Conservation (phyloP, 2,113 vertebrate genomes). For the Opisthocomus hoazin region DNA sequence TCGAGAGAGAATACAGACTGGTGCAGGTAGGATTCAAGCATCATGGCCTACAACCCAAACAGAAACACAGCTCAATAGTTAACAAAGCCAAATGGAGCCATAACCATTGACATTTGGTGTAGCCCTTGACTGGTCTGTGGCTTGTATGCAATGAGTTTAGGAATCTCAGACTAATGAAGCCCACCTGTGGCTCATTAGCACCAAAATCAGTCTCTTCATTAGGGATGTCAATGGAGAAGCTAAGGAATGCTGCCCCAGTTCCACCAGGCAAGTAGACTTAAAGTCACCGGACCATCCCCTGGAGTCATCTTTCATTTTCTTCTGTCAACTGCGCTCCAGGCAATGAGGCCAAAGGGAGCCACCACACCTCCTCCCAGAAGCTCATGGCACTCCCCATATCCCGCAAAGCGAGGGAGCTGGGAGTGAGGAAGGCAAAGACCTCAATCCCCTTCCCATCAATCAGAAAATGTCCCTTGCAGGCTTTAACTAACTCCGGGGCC, state of each 20-base stretch:
- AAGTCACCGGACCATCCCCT: background rate
- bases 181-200: background rate
- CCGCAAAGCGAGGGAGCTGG: background rate
- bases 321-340: background rate
- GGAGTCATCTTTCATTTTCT: background rate
- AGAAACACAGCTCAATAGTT: conserved; percentile 4
- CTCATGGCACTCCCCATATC: background rate
- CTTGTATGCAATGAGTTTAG: background rate
- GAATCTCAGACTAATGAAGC: background rate
- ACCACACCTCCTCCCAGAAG: background rate
- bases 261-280: background rate
- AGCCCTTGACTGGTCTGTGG: background rate
- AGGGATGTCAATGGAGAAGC: background rate
- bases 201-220: background rate
- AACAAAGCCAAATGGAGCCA: background rate
- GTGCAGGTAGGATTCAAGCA: background rate
- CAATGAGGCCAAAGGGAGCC: background rate
- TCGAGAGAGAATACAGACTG: background rate
- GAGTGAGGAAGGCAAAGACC: background rate
- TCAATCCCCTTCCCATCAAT: background rate
- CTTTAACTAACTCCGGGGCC: background rate
- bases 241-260: background rate
- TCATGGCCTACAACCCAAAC: background rate
- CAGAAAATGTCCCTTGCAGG: background rate
- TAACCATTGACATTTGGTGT: background rate